A percentile compares a stretch with the other conserved stretches of the same genome.
phyloP scores from a whole-genome alignment of 2,888 invertebrate genomes.

The Acholoe squamosa region DNA sequence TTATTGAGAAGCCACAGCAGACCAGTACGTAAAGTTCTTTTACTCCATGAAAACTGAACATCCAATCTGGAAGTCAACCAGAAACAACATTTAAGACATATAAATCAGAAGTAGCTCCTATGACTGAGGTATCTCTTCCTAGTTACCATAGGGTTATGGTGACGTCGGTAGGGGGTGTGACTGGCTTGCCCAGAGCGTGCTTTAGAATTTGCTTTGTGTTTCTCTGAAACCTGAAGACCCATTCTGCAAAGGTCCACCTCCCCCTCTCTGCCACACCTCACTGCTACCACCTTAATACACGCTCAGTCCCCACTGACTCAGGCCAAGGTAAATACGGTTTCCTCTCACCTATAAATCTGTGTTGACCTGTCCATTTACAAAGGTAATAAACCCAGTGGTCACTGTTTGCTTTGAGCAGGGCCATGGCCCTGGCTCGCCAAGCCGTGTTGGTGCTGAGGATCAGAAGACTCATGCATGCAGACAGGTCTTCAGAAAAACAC shows the following conservation, averaged over 20 bases:
- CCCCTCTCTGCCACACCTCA: too few species aligned
- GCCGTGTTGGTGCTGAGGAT: background rate
- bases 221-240: background rate
- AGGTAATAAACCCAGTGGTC: conserved; percentile 41
- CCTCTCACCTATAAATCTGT: conserved; percentile 24
- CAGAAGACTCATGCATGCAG: conserved; percentile 1
- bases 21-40: too few species aligned
- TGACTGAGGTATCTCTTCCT: background rate
- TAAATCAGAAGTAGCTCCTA: too few species aligned
- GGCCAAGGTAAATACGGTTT: conserved; percentile 21
- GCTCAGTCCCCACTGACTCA: background rate
- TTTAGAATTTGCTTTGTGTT: background rate
- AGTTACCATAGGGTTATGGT: background rate
- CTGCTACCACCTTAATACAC: too few species aligned
- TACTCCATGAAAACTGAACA: too few species aligned
- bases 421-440: background rate
- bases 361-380: conserved; percentile 48
- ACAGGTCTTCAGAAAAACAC: background rate
- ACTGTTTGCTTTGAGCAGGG: conserved; percentile 13
- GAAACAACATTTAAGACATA: too few species aligned
- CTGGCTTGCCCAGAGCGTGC: background rate
- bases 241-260: background rate
- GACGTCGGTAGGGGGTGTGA: background rate
- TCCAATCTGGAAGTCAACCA: too few species aligned
- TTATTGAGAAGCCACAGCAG: too few species aligned